Evolutionary conservation across 1,140 invertebrate genomes (phyloP).

Genomic region (Bombus confusus): DNA sequence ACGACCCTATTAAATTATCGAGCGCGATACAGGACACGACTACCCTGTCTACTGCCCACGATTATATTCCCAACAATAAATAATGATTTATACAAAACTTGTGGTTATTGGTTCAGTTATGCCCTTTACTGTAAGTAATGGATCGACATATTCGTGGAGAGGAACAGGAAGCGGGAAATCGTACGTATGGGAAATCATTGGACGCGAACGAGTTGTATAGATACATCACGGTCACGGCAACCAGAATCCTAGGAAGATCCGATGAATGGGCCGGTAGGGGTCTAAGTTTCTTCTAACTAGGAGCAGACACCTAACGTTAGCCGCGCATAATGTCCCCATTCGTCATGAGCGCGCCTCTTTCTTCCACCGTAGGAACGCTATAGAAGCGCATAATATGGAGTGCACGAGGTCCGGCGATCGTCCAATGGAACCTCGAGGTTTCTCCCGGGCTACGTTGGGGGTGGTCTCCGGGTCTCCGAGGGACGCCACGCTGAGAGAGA

Average conservation of each 20-base stretch:
- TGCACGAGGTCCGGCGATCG: conserved; percentile 17
- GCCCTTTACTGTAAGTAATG: too few relatives aligned
- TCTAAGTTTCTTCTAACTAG: conserved; percentile 59
- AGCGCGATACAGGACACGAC: too few relatives aligned
- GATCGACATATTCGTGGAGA: too few relatives aligned
- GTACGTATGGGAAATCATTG: too few relatives aligned
- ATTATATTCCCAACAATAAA: too few relatives aligned
- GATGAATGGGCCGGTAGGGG: conserved; percentile 47
- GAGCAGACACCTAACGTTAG: conserved; percentile 69
- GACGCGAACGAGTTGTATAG: not conserved
- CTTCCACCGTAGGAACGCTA: not conserved
- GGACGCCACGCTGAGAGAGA: conserved; percentile 75
- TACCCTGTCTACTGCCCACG: too few relatives aligned
- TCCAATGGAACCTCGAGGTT: conserved; percentile 31
- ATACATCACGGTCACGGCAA: not conserved
- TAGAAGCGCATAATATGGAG: conserved; percentile 23
- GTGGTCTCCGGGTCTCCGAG: conserved; percentile 65
- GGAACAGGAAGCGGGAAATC: not conserved
- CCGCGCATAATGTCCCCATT: conserved; percentile 73
- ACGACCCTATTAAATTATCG: too few relatives aligned
- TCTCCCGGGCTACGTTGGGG: conserved; percentile 56
- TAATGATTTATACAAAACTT: too few relatives aligned
- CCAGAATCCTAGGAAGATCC: conserved; percentile 23
- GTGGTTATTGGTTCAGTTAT: too few relatives aligned
- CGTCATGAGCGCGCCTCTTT: conserved; percentile 69